A percentile compares a stretch with the other conserved stretches of the same genome.
Evolutionary conservation across 1,140 invertebrate genomes (phyloP).

Genomic region (Watersipora subatra): DNA sequence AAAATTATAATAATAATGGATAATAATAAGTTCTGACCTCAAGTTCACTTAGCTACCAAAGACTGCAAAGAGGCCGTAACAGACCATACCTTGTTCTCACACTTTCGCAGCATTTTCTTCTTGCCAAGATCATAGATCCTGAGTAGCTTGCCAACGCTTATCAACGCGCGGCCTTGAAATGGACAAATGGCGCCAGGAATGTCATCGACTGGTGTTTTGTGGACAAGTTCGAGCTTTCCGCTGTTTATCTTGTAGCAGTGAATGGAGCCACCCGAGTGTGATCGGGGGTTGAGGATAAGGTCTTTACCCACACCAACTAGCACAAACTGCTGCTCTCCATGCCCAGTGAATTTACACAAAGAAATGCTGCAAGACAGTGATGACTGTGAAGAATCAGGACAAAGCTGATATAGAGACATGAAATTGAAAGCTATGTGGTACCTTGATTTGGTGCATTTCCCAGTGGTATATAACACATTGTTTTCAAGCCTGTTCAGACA

Average conservation of each 20-base stretch:
- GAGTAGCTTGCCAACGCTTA: constrained; percentile 80
- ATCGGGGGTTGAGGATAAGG: constrained; percentile 70
- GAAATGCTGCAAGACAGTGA: constrained; percentile 47
- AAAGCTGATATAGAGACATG: no score
- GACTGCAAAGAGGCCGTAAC: no score
- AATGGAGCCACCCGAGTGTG: constrained; percentile 63
- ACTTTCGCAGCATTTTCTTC: constrained; percentile 89
- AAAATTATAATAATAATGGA: not conserved
- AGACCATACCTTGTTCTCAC: constrained; percentile 85
- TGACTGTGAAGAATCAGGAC: no score
- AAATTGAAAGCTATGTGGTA: no score
- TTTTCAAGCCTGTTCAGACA: no score
- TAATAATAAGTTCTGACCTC: not conserved
- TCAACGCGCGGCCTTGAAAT: constrained; percentile 78
- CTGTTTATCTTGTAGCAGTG: constrained; percentile 68
- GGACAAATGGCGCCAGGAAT: constrained; percentile 44
- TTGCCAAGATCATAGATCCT: constrained; percentile 93
- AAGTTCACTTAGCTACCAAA: not conserved
- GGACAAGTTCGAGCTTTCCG: constrained; percentile 71
- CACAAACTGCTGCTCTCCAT: constrained; percentile 59
- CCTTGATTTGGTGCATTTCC: no score
- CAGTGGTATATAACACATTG: no score
- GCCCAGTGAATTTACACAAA: constrained; percentile 56
- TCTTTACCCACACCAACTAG: constrained; percentile 82
- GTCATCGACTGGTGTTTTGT: constrained; percentile 87